Conservation (phyloP, 2,888 invertebrate genomes). For the Sussaba pulchella region DNA sequence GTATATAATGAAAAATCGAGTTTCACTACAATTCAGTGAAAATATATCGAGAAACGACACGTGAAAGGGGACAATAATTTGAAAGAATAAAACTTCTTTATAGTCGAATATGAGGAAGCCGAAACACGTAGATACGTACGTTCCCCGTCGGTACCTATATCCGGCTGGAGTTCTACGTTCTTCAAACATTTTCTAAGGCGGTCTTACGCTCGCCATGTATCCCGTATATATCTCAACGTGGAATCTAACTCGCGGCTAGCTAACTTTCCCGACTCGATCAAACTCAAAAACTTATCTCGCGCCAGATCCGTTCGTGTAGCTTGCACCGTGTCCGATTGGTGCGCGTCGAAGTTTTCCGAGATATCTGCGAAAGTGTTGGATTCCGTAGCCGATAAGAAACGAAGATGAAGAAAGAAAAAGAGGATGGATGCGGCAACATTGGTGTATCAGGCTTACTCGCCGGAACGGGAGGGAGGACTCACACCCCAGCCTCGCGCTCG, state of each 20-base stretch:
- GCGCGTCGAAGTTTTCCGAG: slow-evolving; percentile 60
- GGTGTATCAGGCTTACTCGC: background rate
- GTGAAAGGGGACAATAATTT: slow-evolving; percentile 37
- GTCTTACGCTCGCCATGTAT: slow-evolving; percentile 40
- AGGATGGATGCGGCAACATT: background rate
- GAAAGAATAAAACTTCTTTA: slow-evolving; percentile 40
- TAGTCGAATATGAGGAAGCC: slow-evolving; percentile 32
- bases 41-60: slow-evolving; percentile 8
- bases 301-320: slow-evolving; percentile 1
- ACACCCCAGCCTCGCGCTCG: background rate
- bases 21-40: slow-evolving; percentile 10
- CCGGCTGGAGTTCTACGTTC: slow-evolving; percentile 23
- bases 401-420: slow-evolving; percentile 24
- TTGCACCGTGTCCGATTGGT: slow-evolving; percentile 18
- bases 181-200: slow-evolving; percentile 48
- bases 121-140: slow-evolving; percentile 42
- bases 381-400: slow-evolving; percentile 35
- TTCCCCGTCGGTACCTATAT: slow-evolving; percentile 25
- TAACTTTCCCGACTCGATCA: slow-evolving; percentile 68
- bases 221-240: slow-evolving; percentile 29
- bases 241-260: slow-evolving; percentile 59
- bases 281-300: slow-evolving; percentile 63
- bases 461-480: slow-evolving; percentile 18
- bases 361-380: slow-evolving; percentile 52
- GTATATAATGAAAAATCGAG: background rate